phyloP scores from a whole-genome alignment of 2,888 invertebrate genomes.

The Crepidodera aurea region DNA sequence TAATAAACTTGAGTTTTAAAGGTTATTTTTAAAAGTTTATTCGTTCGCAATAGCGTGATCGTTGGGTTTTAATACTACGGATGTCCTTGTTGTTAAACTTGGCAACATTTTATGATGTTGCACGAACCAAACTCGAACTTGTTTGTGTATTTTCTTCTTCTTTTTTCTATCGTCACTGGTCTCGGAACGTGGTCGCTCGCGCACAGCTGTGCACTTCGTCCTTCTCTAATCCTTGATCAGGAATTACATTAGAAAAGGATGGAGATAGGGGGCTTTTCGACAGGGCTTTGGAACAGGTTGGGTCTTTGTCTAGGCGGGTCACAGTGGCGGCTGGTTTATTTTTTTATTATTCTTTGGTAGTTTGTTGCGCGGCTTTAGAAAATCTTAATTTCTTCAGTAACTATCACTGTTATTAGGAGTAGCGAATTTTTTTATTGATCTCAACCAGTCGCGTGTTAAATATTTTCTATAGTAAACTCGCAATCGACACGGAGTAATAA shows the following conservation, averaged over 20 bases:
- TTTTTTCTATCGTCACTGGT: slow-evolving; percentile 18
- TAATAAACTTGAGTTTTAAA: no score
- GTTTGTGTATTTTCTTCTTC: slow-evolving; percentile 48
- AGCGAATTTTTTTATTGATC: no score
- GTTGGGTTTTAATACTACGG: no score
- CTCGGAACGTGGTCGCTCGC: slow-evolving; percentile 33
- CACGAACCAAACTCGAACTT: slow-evolving; percentile 48
- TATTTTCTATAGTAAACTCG: no score
- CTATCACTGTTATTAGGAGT: no score
- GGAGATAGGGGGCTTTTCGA: slow-evolving; percentile 22
- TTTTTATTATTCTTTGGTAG: background rate
- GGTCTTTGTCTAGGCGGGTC: slow-evolving; percentile 43
- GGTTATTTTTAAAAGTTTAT: no score
- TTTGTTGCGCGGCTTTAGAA: no score
- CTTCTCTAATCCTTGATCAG: slow-evolving; percentile 6
- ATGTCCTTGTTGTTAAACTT: no score
- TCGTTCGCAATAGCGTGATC: no score
- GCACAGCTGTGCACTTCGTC: slow-evolving; percentile 42
- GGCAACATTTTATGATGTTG: slow-evolving; percentile 51
- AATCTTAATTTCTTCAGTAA: no score
- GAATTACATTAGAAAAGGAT: slow-evolving; percentile 21
- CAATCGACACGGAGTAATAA: no score
- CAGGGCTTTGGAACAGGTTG: slow-evolving; percentile 44
- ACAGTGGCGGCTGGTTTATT: slow-evolving; percentile 10
- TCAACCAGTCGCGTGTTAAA: no score